A percentile compares a stretch with the other conserved stretches of the same genome.
phyloP scores from a whole-genome alignment of 2,888 invertebrate genomes.

The Julus scanicus region DNA sequence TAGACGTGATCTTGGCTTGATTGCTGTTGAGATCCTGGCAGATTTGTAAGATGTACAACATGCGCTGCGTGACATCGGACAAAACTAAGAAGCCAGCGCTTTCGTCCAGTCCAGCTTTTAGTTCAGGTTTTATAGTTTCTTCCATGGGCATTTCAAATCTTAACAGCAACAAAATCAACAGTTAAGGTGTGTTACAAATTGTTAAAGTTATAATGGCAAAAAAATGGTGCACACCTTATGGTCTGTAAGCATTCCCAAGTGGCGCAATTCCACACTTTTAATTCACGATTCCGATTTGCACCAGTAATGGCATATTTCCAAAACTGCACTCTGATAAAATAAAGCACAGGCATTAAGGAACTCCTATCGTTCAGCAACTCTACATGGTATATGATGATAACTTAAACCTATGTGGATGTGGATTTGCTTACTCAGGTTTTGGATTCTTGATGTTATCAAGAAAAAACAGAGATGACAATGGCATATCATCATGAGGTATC shows the following conservation, averaged over 20 bases:
- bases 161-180: neutral
- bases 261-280: conserved; percentile 96
- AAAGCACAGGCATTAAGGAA: neutral
- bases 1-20: conserved; percentile 64
- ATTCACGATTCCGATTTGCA: conserved; percentile 85
- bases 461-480: conserved; percentile 90
- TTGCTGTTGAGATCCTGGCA: conserved; percentile 65
- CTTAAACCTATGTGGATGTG: conserved; percentile 56
- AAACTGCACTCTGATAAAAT: conserved; percentile 75
- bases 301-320: conserved; percentile 97
- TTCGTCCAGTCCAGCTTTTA: conserved; percentile 85
- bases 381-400: conserved; percentile 55
- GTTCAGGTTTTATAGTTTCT: conserved; percentile 65
- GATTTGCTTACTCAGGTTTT: conserved; percentile 67
- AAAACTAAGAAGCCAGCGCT: conserved; percentile 87
- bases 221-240: conserved; percentile 69
- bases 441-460: conserved; percentile 89
- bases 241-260: conserved; percentile 95
- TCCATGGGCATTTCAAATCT: conserved; percentile 60
- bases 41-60: conserved; percentile 80
- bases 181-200: neutral
- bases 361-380: neutral
- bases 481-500: conserved; percentile 89
- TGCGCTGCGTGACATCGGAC: conserved; percentile 86
- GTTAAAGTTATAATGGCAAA: neutral